These are phyloP conservation scores for Rhinichthys klamathensis DNA, from an alignment of 2,113 vertebrate species.

Conservation along the genomic window DNA sequence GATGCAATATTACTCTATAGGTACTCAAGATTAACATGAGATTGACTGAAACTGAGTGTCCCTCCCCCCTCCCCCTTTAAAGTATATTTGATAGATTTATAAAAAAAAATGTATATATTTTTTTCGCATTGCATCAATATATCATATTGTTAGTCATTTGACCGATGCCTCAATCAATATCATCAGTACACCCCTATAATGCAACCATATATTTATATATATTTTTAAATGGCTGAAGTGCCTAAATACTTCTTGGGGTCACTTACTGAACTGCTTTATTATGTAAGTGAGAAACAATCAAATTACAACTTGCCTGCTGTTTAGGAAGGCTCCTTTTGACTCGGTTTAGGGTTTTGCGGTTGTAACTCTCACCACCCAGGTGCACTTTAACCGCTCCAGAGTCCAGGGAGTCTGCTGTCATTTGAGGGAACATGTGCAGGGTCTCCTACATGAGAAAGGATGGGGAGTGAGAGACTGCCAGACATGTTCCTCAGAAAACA, in stretches of 20 bases:
- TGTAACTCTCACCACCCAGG: constrained; percentile 86
- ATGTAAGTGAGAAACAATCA: neutral
- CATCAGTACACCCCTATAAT: neutral
- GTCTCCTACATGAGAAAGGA: constrained; percentile 73
- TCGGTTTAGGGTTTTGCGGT: constrained; percentile 92
- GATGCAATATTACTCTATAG: too few species aligned
- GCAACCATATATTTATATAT: neutral
- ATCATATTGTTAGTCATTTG: neutral
- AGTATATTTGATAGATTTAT: neutral
- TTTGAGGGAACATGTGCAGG: constrained; percentile 86
- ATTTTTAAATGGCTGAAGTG: neutral
- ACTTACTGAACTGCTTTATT: neutral
- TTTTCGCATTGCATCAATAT: neutral
- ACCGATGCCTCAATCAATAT: neutral
- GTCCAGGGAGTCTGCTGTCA: constrained; percentile 80
- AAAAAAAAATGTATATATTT: neutral
- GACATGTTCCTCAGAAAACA: constrained; percentile 4
- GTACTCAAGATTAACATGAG: too few species aligned
- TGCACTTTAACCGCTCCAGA: constrained; percentile 81
- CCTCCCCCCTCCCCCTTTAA: too few species aligned
- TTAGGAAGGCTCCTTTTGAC: constrained; percentile 88
- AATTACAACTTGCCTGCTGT: constrained; percentile 78
- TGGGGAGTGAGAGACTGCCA: constrained; percentile 4
- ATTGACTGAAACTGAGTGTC: too few species aligned
- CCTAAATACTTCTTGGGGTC: neutral